phyloP scores from a whole-genome alignment of 2,888 invertebrate genomes.

The Macaria liturata region DNA sequence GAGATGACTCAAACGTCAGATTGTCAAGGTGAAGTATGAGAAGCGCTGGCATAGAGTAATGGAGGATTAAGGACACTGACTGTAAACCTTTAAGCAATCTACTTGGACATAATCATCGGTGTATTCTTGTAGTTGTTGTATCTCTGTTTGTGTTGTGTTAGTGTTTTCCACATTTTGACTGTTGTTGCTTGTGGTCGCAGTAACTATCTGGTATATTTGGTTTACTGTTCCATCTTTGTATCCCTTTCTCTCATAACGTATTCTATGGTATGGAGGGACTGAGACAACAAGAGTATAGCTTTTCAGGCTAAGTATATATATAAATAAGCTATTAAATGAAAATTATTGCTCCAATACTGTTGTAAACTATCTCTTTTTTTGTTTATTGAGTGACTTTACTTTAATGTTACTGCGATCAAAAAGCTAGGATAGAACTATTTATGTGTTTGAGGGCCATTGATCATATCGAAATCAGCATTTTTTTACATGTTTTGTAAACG shows the following conservation, averaged over 20 bases:
- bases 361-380: no score
- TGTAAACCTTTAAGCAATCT: slow-evolving; percentile 67
- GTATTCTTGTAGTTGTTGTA: slow-evolving; percentile 55
- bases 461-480: background rate
- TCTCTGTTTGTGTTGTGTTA: slow-evolving; percentile 46
- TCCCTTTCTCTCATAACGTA: background rate
- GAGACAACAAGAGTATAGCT: no score
- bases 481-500: slow-evolving; percentile 5
- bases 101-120: slow-evolving; percentile 69
- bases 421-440: background rate
- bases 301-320: no score
- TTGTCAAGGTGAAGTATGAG: no score
- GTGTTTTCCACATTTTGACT: slow-evolving; percentile 33
- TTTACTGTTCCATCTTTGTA: background rate
- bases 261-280: no score
- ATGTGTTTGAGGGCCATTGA: slow-evolving; percentile 10
- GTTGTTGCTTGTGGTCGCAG: slow-evolving; percentile 14
- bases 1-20: no score
- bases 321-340: no score
- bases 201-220: slow-evolving; percentile 1
- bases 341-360: no score
- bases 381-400: no score
- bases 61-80: slow-evolving; percentile 47
- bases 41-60: slow-evolving; percentile 42
- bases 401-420: slow-evolving; percentile 16